Evolutionary conservation across 1,140 invertebrate species (phyloP), one percentile per base, ranked within the genome.

Genomic region (Agrypnia vestita): DNA sequence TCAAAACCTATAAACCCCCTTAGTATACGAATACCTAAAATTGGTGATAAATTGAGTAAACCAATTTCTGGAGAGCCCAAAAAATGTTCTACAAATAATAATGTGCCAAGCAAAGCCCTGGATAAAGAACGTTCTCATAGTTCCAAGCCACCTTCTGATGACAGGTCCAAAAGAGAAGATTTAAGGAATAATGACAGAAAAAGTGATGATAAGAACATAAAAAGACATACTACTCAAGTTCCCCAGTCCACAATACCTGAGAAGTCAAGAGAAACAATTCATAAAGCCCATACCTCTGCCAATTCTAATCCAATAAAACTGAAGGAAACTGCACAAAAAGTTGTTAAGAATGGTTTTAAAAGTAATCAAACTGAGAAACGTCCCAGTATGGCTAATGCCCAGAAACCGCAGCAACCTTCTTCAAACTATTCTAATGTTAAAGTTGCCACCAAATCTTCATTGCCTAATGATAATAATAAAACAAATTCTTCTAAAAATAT

Each of bases 1-100:
- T 19, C 72, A 1, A 85, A 85, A 81, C 74, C 81, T 13, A 19
- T 69, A 11, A 85, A 85, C 64, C 46, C 84, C 55, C 21, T 78
- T 21, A 61, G 73, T 62, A 85, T 86, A 55, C 86, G 89, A 82
- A 91, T 91, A 77, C 89, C 90, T 49, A 91, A 91, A 87, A 46
- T 90, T 15, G 86, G 85, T 71, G 87, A 90, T 55, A 90, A 86
- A 85, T 82, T 43, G 17, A 73, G 56, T 55, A 47, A 35, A 13
- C 21, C 61, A n/a, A 77, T 59, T 62, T 21, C 62, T 17, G 12
- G 21, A 12, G 59, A 75, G 21, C 44, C 8, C 7, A 76, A 76
- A 76, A 55, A 8, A 62, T 44, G 47, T 25, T 46, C 43, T 44
- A n/a, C 62, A 35, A 46, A 55, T 53, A 46, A 59, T 3, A 43